phyloP scores from a whole-genome alignment of 2,113 vertebrate species.

The Dendropsophus ebraccatus region DNA sequence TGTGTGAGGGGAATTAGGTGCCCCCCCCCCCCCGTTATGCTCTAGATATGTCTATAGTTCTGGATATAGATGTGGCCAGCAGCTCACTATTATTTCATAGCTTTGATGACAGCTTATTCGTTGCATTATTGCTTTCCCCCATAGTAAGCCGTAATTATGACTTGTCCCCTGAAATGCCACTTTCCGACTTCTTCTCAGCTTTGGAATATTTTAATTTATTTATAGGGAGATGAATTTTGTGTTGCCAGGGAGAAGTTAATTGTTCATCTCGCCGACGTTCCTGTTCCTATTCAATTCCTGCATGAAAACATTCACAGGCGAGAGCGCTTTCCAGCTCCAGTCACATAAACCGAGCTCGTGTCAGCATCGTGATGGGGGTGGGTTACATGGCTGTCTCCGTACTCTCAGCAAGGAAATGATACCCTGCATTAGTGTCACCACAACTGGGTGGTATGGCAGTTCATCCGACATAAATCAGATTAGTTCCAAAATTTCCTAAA shows the following conservation, averaged over 20 bases:
- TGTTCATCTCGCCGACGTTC: conserved; percentile 11
- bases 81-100: not conserved
- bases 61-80: not conserved
- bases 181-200: not conserved
- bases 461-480: no score
- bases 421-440: no score
- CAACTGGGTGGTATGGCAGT: no score
- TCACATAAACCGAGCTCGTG: not conserved
- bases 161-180: not conserved
- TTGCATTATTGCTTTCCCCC: not conserved
- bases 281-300: not conserved
- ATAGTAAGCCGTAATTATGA: not conserved
- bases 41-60: no score
- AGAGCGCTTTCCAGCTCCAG: not conserved
- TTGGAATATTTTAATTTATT: conserved; percentile 25
- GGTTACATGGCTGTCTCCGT: not conserved
- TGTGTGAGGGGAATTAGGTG: no score
- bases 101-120: not conserved
- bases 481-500: no score
- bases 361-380: not conserved
- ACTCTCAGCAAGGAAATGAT: no score
- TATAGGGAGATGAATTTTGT: conserved; percentile 25
- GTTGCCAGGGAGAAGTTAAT: conserved; percentile 41
- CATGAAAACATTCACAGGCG: not conserved
- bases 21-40: no score